Evolutionary conservation across 1,140 invertebrate genomes (phyloP).

Genomic region (Caerostris extrusa): DNA sequence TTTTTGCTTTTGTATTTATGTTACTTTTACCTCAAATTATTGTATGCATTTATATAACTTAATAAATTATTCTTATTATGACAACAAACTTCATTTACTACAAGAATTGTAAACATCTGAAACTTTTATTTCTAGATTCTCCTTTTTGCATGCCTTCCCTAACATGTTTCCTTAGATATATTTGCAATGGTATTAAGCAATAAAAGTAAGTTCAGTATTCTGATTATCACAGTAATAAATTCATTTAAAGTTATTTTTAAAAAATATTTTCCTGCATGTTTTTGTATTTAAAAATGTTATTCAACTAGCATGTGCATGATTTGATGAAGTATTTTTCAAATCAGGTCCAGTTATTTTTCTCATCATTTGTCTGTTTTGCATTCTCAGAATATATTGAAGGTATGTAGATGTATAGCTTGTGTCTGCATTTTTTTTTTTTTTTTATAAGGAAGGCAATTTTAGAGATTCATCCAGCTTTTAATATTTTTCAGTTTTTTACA

Average conservation of each 20-base stretch:
- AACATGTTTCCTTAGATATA: neutral
- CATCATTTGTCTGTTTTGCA: neutral
- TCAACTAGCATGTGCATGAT: neutral
- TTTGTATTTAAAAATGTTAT: too few relatives aligned
- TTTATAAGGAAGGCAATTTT: neutral
- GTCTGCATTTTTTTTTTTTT: neutral
- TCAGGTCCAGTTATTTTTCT: conserved; percentile 42
- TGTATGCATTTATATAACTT: too few relatives aligned
- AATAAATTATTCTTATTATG: too few relatives aligned
- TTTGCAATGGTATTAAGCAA: neutral
- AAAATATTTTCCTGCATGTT: too few relatives aligned
- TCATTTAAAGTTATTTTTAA: too few relatives aligned
- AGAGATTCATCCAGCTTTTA: neutral
- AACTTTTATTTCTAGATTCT: neutral
- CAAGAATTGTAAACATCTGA: too few relatives aligned
- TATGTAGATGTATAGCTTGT: neutral
- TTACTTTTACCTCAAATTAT: too few relatives aligned
- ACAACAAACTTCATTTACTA: too few relatives aligned
- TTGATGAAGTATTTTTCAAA: conserved; percentile 36
- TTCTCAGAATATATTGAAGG: conserved; percentile 14
- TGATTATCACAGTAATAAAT: too few relatives aligned
- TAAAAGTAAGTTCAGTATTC: conserved; percentile 2
- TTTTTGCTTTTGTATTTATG: too few relatives aligned
- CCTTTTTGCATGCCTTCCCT: neutral
- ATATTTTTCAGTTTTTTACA: neutral